Conservation (phyloP, 1,140 invertebrate genomes). For the Halesus radiatus region DNA sequence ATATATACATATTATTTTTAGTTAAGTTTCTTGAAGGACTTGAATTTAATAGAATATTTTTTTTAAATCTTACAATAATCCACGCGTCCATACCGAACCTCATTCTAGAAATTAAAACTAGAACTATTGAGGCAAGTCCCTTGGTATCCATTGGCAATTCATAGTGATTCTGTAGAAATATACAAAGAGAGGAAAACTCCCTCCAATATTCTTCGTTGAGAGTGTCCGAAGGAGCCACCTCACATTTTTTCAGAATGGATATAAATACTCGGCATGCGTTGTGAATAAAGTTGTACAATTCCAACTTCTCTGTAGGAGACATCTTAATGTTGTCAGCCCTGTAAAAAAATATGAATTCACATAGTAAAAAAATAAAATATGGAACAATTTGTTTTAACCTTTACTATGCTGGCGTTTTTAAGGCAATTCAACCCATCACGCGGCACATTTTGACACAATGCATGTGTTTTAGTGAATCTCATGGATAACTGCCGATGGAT, state of each 20-base stretch:
- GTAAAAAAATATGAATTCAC: constrained; percentile 9
- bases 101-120: constrained; percentile 43
- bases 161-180: constrained; percentile 45
- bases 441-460: no score
- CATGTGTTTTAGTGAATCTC: no score
- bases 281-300: constrained; percentile 54
- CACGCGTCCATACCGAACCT: constrained; percentile 44
- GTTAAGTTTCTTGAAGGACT: no score
- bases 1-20: no score
- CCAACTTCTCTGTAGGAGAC: constrained; percentile 54
- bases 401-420: no score
- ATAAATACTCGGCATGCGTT: constrained; percentile 46
- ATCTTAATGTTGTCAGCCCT: constrained; percentile 41
- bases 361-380: no score
- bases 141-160: constrained; percentile 58
- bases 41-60: no score
- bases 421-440: no score
- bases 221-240: neutral
- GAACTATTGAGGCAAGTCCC: constrained; percentile 53
- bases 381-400: no score
- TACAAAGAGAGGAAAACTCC: constrained; percentile 26
- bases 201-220: constrained; percentile 11
- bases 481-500: no score
- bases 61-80: constrained; percentile 46
- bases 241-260: constrained; percentile 51